Evolutionary conservation across 2,888 invertebrate genomes (phyloP).

Genomic region (Chesias legatella): DNA sequence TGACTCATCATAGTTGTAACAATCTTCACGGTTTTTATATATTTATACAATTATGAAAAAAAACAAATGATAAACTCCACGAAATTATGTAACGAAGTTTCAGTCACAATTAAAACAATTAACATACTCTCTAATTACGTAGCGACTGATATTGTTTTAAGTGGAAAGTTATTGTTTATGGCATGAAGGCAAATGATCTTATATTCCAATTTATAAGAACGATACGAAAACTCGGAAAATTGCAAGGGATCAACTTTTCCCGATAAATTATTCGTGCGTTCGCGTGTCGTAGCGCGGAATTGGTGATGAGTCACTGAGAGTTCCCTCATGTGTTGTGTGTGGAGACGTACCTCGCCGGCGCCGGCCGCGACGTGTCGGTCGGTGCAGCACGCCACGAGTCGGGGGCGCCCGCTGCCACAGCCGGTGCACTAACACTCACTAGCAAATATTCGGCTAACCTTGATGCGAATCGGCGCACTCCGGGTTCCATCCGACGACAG

Average conservation of each 20-base stretch:
- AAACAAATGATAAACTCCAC: too few relatives aligned
- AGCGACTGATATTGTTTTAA: too few relatives aligned
- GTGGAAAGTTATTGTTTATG: not conserved
- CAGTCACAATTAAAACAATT: too few relatives aligned
- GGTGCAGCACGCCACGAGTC: conserved; percentile 52
- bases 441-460: conserved; percentile 78
- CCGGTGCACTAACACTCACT: conserved; percentile 71
- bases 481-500: conserved; percentile 78
- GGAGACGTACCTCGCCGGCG: conserved; percentile 64
- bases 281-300: conserved; percentile 40
- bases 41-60: too few relatives aligned
- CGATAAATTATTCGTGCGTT: conserved; percentile 18
- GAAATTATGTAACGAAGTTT: too few relatives aligned
- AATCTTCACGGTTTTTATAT: too few relatives aligned
- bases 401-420: conserved; percentile 52
- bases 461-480: conserved; percentile 79
- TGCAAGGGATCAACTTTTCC: conserved; percentile 17
- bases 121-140: too few relatives aligned
- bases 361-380: conserved; percentile 58
- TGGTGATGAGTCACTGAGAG: conserved; percentile 58
- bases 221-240: conserved; percentile 2
- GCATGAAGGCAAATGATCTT: not conserved
- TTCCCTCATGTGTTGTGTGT: conserved; percentile 57
- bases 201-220: not conserved
- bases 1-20: too few relatives aligned